A percentile compares a stretch with the other conserved stretches of the same genome.
These are phyloP conservation scores for Grallaria varia DNA, from an alignment of 2,113 vertebrate species.

Conservation along the genomic window DNA sequence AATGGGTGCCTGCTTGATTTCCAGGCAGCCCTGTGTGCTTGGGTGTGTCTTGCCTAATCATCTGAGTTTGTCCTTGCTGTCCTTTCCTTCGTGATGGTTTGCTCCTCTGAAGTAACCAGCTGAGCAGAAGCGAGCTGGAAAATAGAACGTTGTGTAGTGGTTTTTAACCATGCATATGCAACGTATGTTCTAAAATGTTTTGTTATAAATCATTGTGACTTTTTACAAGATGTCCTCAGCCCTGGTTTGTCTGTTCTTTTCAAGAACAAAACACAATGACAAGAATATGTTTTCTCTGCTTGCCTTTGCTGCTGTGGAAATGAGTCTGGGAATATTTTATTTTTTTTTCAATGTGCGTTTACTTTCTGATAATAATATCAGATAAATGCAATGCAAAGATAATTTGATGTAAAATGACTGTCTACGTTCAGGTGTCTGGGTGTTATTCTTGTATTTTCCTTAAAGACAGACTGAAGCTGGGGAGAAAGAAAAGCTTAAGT, in stretches of 20 bases:
- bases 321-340: neutral
- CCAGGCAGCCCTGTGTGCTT: neutral
- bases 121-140: neutral
- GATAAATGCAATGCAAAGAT: neutral
- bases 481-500: neutral
- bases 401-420: neutral
- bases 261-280: neutral
- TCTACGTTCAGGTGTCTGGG: neutral
- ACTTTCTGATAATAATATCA: neutral
- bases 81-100: neutral
- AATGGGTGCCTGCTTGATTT: neutral
- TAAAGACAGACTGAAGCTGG: neutral
- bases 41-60: neutral
- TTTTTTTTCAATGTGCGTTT: neutral
- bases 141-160: neutral
- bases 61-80: neutral
- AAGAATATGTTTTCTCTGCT: neutral
- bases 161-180: neutral
- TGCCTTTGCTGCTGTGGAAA: neutral
- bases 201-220: conserved; percentile 47
- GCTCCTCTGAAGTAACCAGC: neutral
- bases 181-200: conserved; percentile 16
- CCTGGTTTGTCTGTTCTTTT: neutral
- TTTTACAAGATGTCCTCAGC: conserved; percentile 30
- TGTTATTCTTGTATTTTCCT: neutral